Percentiles rank a stretch among this genome's conserved stretches.
These are phyloP conservation scores for Ptychodera flava DNA, from an alignment of 35 echinoderm and acorn worm genomes.

Conservation along the genomic window DNA sequence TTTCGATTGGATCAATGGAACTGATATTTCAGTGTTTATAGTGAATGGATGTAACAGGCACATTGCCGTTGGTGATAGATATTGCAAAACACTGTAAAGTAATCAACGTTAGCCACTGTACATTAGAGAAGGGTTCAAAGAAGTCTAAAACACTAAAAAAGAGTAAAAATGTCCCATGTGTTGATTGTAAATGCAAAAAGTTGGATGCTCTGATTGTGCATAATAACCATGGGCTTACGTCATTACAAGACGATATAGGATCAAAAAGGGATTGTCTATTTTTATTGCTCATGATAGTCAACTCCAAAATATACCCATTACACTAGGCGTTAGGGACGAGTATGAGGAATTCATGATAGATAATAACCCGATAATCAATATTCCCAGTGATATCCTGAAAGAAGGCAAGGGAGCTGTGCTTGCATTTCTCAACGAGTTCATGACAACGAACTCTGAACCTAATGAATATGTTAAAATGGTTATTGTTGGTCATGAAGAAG, in stretches of 20 bases:
- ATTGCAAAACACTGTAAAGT: no score
- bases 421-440: background rate
- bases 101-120: background rate
- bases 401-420: background rate
- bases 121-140: background rate
- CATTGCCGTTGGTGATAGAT: no score
- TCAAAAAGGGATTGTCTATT: background rate
- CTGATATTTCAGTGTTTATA: no score
- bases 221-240: background rate
- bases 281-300: background rate
- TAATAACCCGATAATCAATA: background rate
- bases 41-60: no score
- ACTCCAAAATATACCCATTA: background rate
- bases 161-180: no score
- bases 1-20: no score
- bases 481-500: background rate
- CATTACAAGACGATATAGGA: background rate
- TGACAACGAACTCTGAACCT: background rate
- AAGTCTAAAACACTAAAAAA: background rate
- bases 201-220: background rate
- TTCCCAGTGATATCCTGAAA: background rate
- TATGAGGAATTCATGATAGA: background rate
- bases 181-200: no score
- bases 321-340: background rate
- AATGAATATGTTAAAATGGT: background rate